Evolutionary conservation across 1,140 invertebrate genomes (phyloP).

Genomic region (Teleopsis dalmanni): DNA sequence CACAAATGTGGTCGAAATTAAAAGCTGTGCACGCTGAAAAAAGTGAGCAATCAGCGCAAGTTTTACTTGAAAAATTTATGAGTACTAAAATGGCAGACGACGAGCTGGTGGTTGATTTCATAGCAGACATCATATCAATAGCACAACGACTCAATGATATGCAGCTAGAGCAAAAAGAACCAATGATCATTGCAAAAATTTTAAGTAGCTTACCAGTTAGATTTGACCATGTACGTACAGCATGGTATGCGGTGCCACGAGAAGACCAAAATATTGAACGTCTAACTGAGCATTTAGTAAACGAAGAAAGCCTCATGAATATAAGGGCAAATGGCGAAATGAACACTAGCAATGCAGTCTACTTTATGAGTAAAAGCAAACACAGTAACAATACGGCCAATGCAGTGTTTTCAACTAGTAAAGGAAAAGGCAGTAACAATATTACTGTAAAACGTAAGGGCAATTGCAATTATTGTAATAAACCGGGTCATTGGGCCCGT

Average conservation of each 20-base stretch:
- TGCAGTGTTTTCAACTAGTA: too few species aligned
- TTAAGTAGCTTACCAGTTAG: background rate
- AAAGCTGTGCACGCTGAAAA: too few species aligned
- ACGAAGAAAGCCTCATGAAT: background rate
- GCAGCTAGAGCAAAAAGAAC: conserved; percentile 5
- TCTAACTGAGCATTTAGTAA: conserved; percentile 9
- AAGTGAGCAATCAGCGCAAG: conserved; percentile 2
- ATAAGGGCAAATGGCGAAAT: background rate
- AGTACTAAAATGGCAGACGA: conserved; percentile 9
- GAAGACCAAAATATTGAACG: conserved; percentile 7
- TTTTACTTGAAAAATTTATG: conserved; percentile 6
- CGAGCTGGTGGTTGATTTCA: background rate
- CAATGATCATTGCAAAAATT: conserved; percentile 7
- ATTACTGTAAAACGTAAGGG: too few species aligned
- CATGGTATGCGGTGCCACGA: conserved; percentile 6
- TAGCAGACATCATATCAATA: background rate
- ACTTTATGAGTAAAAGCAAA: too few species aligned
- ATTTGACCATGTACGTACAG: conserved; percentile 7
- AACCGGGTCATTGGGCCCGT: too few species aligned
- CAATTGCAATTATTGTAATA: too few species aligned
- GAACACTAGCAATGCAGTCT: too few species aligned
- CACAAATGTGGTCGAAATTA: too few species aligned
- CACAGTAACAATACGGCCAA: too few species aligned
- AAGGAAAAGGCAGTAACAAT: too few species aligned
- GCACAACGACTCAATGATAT: conserved; percentile 6